Evolutionary conservation across 2,113 vertebrate species (phyloP), one percentile per base, ranked within the genome.

Genomic region (Bufo gargarizans): DNA sequence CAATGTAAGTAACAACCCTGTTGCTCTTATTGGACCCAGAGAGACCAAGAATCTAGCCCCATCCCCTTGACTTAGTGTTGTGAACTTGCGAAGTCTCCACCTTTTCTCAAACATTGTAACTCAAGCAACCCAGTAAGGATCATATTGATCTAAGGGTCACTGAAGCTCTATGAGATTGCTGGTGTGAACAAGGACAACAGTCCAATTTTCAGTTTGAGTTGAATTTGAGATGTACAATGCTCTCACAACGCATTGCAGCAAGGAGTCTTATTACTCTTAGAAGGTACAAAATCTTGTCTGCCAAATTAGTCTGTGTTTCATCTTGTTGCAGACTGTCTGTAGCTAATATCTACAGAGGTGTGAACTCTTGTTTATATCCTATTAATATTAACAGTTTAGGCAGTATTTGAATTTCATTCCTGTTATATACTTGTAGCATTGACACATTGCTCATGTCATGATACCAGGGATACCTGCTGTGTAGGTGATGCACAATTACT

Each of bases 231-330:
- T 33, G 13, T 58, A 43, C 53, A 58, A 22, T 1, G 1, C n/a
- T 80, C 58, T 22, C 78, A 43, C 53, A 59, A 45, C 4, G 43
- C 6, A 81, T 61, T 4, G 22, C 19, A 81, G 61, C 3, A 81
- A 61, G 80, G 7, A 83, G n/a, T 6, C 19, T 82, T 19, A 67
- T 83, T 83, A 50, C 61, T 45, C 1, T 63, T 43, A 45, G n/a
- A 79, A 58, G 55, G 14, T 61, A 59, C 13, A 10, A 59, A 45
- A 45, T 59, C 22, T 58, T 58, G 49, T 56, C 78, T 81, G 78
- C 78, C 78, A 61, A 45, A 61, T 81, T 81, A 16, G 33, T 13
- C 56, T 81, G 6, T 80, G 78, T 61, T 81, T 56, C 56, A 81
- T 81, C 78, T 43, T 81, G 78, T 59, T 80, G 0, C 12, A 16